Evolutionary conservation across 2,888 invertebrate species (phyloP), one percentile per base, ranked within the genome.

Genomic region (Euphydryas editha): DNA sequence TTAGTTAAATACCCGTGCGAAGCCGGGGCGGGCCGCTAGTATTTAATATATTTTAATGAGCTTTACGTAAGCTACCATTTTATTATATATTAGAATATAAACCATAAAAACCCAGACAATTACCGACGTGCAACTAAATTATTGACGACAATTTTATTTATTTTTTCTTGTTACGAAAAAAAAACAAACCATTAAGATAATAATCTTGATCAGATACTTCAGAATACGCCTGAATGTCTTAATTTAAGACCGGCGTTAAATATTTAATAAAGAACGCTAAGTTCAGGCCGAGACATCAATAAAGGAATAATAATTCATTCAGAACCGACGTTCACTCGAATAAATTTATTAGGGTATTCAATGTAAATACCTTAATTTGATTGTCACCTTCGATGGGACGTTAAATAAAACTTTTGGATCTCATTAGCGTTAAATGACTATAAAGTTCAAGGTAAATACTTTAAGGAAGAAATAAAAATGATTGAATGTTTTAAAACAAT

Each of bases 181-280:
- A n/a, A 24, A 7, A 20, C 6, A 57, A 0, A 11, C 36, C 24
- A 20, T 7, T 3, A 6, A 36, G 17, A 24, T 60, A 39, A 58
- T 17, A 51, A 18, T 46, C 17, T 36, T 44, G n/a, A 59, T 17
- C 15, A 30, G 6, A 20, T 36, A 15, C 8, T 69, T 51, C 75
- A 76, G 76, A 83, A 81, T 81, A 82, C 59, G 75, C 51, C 70
- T 36, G 44, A 67, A 47, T 73, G 58, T 75, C 77, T 77, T 79
- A 77, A 81, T 79, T 80, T 76, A 73, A 74, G 77, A 74, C 76
- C 73, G 71, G 72, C 74, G 76, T 75, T 77, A 80, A 80, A 83
- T 81, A 82, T 82, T 82, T 80, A 81, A 81, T 81, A 78, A 80
- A 79, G 77, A 77, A 73, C 70, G 74, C 79, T 76, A 69, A 63